Evolutionary conservation across 2,113 vertebrate species (phyloP), one percentile per base, ranked within the genome.

Genomic region (Bothrops jararaca): DNA sequence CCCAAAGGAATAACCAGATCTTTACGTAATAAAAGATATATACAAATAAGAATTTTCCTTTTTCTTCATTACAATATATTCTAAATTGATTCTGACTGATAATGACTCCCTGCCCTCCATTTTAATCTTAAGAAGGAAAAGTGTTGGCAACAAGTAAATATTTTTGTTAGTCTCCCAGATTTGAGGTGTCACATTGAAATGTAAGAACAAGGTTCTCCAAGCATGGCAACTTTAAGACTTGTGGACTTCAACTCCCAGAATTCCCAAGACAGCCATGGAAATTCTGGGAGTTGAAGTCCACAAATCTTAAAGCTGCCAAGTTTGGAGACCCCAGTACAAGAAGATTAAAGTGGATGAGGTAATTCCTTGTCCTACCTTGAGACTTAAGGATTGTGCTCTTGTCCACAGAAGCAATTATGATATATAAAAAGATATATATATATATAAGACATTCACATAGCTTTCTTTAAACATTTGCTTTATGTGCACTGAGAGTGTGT

Each of bases 71-170:
- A 24, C 42, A 87, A 52, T 91, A 50, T 34, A 20, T 60, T 91
- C 85, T 60, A 86, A 91, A 85, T 54, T 53, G 85, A 86, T 45
- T 24, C 50, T 50, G 13, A 48, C 42, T 58, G 3, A 1, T 58
- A 57, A 57, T 48, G 13, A 91, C 0, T 48, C 22, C 42, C 45
- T 60, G 24, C 10, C 22, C 10, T 45, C 23, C 39, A 39, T 86
- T 48, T 91, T 86, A 54, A 54, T 29, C 80, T 80, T 90, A 56
- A 54, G 90, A 91, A 91, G 86, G 90, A 60, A 60, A 60, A 58
- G 5, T 42, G 91, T 56, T 91, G 54, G 23, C 56, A 34, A 87
- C 15, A 39, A 52, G 39, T 60, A 58, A 48, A 91, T 8, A 18
- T 52, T 85, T 39, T 57, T 45, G 48, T 50, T 8, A 52, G 10